Conservation (phyloP, 2,113 vertebrate genomes). For the Ameiurus melas region DNA sequence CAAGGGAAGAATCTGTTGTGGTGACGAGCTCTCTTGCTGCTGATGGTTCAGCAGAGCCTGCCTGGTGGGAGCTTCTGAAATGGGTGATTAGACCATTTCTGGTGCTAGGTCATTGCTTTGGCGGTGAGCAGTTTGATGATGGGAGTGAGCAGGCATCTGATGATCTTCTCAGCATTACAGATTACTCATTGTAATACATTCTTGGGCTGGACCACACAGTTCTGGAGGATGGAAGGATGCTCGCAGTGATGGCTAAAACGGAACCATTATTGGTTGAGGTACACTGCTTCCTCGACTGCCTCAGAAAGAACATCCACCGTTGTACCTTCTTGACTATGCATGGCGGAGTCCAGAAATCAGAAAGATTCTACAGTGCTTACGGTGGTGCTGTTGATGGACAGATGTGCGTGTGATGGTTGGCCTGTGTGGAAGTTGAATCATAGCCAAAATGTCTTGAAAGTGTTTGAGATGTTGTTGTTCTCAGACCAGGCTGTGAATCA, state of each 20-base stretch:
- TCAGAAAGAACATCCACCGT: background rate
- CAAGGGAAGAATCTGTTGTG: background rate
- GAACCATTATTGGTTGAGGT: background rate
- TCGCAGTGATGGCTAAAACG: background rate
- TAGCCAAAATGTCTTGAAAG: background rate
- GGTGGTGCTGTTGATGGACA: background rate
- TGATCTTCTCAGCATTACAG: constrained; percentile 2
- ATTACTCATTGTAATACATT: background rate
- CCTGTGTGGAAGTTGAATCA: background rate
- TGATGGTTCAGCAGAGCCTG: too few relatives aligned
- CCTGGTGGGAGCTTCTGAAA: background rate
- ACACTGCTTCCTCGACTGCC: background rate
- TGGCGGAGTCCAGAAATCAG: background rate
- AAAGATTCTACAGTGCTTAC: background rate
- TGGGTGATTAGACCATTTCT: background rate
- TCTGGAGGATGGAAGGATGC: background rate
- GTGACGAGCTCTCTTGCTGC: background rate
- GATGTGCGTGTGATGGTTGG: too few relatives aligned
- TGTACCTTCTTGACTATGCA: background rate
- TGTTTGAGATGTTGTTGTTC: background rate
- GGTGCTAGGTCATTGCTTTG: background rate
- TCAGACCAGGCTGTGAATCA: background rate
- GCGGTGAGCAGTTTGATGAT: background rate
- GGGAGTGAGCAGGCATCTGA: background rate
- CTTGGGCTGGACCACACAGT: background rate